Evolutionary conservation across 2,113 vertebrate genomes (phyloP), one percentile per base, ranked within the genome.

Genomic region (Phainopepla nitens): DNA sequence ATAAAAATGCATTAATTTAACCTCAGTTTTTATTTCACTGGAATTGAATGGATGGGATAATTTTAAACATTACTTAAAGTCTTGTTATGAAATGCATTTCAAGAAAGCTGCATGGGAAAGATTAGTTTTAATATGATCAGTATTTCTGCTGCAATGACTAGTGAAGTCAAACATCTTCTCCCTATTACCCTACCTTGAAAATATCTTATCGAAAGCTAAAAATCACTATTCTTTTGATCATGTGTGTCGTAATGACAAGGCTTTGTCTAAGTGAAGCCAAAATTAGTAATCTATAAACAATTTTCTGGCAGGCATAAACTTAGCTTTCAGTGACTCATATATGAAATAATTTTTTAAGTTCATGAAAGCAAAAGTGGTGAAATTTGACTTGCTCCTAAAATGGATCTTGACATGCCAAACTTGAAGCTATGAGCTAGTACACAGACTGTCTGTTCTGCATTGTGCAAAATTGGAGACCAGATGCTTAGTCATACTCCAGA

Each of bases 401-500:
- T 25, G 44, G 33, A 73, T 90, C 85, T 88, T 77, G 58, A 86
- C 82, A 73, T 47, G 39, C n/a, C 69, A 89, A 93, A 65, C 71
- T 47, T 61, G 44, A 64, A 80, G 49, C 88, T 86, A 80, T 51
- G 88, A 91, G 51, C 54, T 42, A 66, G 80, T 60, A 91, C 79
- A 72, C 31, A 71, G 76, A 72, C 73, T 51, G 65, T 88, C 93
- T 96, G 91, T 88, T 96, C 71, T 92, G 60, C 72, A 72, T 57
- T 92, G 92, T 82, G 73, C 65, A 90, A 54, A 95, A 62, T 83
- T 64, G 58, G 66, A 96, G 73, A 95, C 93, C 94, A 96, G 94
- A 97, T 97, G 96, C 97, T 98, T 97, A 97, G 95, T 97, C 96
- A 97, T 92, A 95, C 75, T 96, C 66, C 81, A 96, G 95, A 95